A percentile compares a stretch with the other conserved stretches of the same genome.
phyloP scores from a whole-genome alignment of 2,113 vertebrate genomes.

The Callorhinus ursinus region DNA sequence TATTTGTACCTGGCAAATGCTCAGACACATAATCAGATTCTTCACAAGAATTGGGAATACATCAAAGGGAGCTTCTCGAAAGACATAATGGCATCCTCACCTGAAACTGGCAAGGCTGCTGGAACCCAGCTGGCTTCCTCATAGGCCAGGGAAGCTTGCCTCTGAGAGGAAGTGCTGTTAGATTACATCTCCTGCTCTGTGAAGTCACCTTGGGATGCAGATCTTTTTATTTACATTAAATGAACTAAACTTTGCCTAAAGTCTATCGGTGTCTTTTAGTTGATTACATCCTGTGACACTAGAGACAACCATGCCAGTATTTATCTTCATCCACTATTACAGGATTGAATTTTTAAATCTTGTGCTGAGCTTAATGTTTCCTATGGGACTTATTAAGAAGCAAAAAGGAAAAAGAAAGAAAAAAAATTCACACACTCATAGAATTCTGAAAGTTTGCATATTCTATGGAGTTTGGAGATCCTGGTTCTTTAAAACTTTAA shows the following conservation, averaged over 20 bases:
- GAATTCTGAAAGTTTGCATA: neutral
- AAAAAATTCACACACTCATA: neutral
- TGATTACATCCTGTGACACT: neutral
- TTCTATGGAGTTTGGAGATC: neutral
- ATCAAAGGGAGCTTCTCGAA: neutral
- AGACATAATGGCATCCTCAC: neutral
- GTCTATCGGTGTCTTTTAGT: neutral
- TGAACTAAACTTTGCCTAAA: neutral
- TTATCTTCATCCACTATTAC: neutral
- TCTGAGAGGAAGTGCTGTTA: neutral
- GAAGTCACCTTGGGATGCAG: neutral
- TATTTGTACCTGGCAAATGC: neutral
- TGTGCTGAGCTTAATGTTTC: neutral
- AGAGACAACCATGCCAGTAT: neutral
- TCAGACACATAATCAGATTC: neutral
- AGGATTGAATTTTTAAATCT: slow-evolving; percentile 15
- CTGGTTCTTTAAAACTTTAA: neutral
- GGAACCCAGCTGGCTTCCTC: no score
- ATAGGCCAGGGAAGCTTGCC: neutral
- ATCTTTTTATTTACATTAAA: neutral
- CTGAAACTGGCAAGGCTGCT: neutral
- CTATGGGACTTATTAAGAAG: neutral
- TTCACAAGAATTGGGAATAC: neutral
- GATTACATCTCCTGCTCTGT: neutral
- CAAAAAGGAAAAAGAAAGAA: no score